A percentile compares a stretch with the other conserved stretches of the same genome.
These are phyloP conservation scores for Caenorhabditis imperialis DNA, from an alignment of 2,888 invertebrate species.

Conservation along the genomic window DNA sequence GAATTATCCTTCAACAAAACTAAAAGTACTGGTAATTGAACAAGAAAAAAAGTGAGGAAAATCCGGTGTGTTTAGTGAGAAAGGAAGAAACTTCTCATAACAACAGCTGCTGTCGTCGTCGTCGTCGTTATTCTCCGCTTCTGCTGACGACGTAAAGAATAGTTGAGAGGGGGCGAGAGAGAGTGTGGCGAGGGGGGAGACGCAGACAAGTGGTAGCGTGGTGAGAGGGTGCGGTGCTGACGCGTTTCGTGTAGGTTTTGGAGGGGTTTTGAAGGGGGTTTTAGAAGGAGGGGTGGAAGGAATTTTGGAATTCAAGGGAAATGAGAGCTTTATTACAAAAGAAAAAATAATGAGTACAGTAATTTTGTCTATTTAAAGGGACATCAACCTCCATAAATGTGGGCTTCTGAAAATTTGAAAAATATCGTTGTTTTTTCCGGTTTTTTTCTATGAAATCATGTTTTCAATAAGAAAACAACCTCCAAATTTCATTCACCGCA, in stretches of 20 bases:
- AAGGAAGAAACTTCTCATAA: constrained; percentile 34
- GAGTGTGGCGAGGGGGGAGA: constrained; percentile 21
- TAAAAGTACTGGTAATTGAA: background rate
- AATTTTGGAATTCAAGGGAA: too few relatives aligned
- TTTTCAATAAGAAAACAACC: too few relatives aligned
- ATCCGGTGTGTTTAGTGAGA: constrained; percentile 19
- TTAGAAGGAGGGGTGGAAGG: too few relatives aligned
- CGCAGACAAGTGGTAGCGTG: constrained; percentile 5
- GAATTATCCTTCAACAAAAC: background rate
- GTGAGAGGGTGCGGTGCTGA: constrained; percentile 20
- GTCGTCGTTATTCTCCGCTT: constrained; percentile 27
- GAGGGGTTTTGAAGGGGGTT: too few relatives aligned
- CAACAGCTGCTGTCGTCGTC: constrained; percentile 34
- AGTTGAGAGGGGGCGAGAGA: constrained; percentile 16
- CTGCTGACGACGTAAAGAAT: constrained; percentile 30
- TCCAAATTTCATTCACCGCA: too few relatives aligned
- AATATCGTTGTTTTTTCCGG: too few relatives aligned
- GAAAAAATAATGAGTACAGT: too few relatives aligned
- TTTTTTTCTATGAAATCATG: too few relatives aligned
- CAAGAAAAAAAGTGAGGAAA: background rate
- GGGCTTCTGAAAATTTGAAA: too few relatives aligned
- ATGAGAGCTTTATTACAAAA: background rate
- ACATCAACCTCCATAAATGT: too few relatives aligned
- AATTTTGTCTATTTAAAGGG: too few relatives aligned
- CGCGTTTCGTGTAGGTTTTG: constrained; percentile 16